Percentiles rank a stretch among this genome's conserved stretches.
Conservation (phyloP, 2,113 vertebrate genomes). For the Vidua chalybeata region DNA sequence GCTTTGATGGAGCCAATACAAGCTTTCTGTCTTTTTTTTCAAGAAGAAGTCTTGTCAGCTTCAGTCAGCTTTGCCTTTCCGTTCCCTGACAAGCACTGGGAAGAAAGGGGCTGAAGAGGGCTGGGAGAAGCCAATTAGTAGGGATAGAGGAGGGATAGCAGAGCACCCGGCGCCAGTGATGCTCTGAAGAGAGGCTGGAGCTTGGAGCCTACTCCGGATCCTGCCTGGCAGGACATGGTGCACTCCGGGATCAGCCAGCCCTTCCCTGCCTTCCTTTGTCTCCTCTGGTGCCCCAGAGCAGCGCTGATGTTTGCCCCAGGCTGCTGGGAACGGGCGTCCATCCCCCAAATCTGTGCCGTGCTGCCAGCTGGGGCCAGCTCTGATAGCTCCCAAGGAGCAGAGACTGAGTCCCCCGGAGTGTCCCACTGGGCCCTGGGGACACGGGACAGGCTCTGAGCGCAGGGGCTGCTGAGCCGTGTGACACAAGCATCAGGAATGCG, state of each 20-base stretch:
- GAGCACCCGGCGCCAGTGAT: accelerated
- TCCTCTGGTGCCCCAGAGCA: not conserved
- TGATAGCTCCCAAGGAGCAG: not conserved
- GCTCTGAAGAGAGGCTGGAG: not conserved
- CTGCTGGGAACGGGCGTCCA: not conserved
- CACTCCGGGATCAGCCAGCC: accelerated
- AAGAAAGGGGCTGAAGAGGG: conserved; percentile 5
- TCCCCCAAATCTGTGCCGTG: not conserved
- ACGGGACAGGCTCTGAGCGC: accelerated
- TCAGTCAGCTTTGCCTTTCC: not conserved
- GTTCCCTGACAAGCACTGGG: not conserved
- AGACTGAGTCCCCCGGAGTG: accelerated
- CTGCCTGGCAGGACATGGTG: accelerated
- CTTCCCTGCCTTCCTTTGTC: not conserved
- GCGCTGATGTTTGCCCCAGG: not conserved
- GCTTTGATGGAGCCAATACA: conserved; percentile 58
- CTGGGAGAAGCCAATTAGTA: conserved; percentile 39
- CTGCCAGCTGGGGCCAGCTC: accelerated
- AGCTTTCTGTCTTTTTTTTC: not conserved
- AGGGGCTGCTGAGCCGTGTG: not conserved
- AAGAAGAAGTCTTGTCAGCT: conserved; percentile 41
- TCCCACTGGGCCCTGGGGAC: not conserved
- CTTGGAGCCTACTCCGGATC: not conserved
- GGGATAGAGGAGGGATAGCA: not conserved
- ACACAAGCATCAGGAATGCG: not conserved